phyloP scores from a whole-genome alignment of 1,140 invertebrate genomes.

The Scaptodrosophila lebanonensis region DNA sequence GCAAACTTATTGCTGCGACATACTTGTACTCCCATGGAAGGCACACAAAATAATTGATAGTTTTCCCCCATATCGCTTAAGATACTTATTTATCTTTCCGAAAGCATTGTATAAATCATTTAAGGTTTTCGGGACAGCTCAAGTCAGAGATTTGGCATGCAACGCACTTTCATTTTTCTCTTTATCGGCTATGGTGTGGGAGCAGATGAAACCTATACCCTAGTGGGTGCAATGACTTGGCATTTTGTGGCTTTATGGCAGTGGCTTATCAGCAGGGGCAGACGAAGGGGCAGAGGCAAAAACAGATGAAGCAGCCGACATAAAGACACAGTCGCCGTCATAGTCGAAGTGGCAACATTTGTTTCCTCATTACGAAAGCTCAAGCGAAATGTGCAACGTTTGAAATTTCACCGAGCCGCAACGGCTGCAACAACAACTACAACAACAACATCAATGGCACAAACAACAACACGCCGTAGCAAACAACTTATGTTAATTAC shows the following conservation, averaged over 20 bases:
- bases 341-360: slow-evolving; percentile 55
- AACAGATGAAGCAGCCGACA: slow-evolving; percentile 3
- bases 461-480: slow-evolving; percentile 22
- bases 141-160: no score
- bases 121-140: no score
- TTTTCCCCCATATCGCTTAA: no score
- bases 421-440: slow-evolving; percentile 3
- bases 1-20: no score
- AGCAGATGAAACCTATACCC: slow-evolving; percentile 22
- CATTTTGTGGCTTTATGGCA: slow-evolving; percentile 12
- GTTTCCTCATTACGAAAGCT: slow-evolving; percentile 58
- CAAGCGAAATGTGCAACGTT: no score
- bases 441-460: slow-evolving; percentile 17
- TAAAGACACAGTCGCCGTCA: slow-evolving; percentile 38
- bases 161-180: no score
- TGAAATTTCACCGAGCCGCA: slow-evolving; percentile 21
- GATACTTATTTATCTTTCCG: no score
- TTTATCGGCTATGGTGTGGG: no score
- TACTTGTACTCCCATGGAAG: no score
- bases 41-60: no score
- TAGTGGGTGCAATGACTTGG: slow-evolving; percentile 41
- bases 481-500: slow-evolving; percentile 41
- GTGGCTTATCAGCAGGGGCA: slow-evolving; percentile 37
- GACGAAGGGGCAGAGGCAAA: background rate
- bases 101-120: no score